phyloP scores from a whole-genome alignment of 2,113 vertebrate species.

The Falcunculus frontatus region DNA sequence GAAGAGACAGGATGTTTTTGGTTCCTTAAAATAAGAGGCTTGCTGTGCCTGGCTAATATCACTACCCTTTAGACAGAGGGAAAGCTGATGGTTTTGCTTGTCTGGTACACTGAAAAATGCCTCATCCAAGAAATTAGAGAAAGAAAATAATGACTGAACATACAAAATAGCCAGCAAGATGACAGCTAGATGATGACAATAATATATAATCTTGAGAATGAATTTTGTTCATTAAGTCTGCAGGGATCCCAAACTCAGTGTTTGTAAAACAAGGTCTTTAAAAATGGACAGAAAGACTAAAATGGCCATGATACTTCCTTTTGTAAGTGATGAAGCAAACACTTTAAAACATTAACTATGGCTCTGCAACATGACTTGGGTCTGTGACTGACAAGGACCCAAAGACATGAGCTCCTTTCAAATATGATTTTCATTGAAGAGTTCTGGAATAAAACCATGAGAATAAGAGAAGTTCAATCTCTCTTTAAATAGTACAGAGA shows the following conservation, averaged over 20 bases:
- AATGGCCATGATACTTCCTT: neutral
- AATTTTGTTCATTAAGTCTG: constrained; percentile 39
- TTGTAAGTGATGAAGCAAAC: neutral
- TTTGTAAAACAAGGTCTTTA: constrained; percentile 13
- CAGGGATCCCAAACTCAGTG: neutral
- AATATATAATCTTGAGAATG: constrained; percentile 1
- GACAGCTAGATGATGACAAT: constrained; percentile 3
- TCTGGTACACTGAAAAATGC: neutral
- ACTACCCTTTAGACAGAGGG: neutral
- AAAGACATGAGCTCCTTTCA: neutral
- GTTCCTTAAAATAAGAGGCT: neutral
- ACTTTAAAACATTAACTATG: neutral
- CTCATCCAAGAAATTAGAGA: neutral
- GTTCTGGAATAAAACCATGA: neutral
- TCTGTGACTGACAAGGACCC: neutral
- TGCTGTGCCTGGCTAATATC: neutral
- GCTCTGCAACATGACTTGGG: neutral
- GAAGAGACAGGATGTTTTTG: neutral
- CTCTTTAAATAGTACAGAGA: neutral
- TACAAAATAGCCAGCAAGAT: constrained; percentile 16
- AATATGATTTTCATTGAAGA: neutral
- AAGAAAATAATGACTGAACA: constrained; percentile 15
- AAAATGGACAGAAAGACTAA: neutral
- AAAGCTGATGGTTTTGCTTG: neutral
- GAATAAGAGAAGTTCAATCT: neutral